Percentiles rank a stretch among this genome's conserved stretches.
Evolutionary conservation across 2,113 vertebrate species (phyloP).

Genomic region (Bubo bubo): DNA sequence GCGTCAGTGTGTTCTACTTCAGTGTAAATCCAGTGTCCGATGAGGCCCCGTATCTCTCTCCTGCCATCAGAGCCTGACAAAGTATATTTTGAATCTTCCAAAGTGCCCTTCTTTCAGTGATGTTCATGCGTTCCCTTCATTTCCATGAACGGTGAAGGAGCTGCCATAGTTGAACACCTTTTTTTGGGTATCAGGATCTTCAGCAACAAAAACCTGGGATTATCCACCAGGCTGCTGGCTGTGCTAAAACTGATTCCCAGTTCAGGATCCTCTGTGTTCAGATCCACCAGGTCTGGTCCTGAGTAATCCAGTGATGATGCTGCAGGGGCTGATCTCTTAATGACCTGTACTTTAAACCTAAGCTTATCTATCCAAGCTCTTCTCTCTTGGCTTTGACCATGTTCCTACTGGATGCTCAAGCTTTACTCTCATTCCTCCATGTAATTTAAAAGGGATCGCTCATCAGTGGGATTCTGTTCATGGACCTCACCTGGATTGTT

Average conservation of each 20-base stretch:
- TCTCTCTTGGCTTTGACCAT: background rate
- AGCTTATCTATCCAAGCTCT: background rate
- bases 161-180: background rate
- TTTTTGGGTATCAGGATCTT: background rate
- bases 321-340: background rate
- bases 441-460: background rate
- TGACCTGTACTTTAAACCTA: background rate
- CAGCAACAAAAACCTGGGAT: background rate
- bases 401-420: background rate
- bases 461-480: background rate
- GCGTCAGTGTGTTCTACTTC: rapidly evolving
- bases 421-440: background rate
- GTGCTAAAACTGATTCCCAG: background rate
- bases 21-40: background rate
- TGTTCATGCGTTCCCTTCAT: background rate
- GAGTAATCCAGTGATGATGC: background rate
- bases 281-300: background rate
- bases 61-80: background rate
- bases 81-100: background rate
- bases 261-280: background rate
- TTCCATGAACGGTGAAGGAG: background rate
- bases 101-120: rapidly evolving
- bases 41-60: background rate
- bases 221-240: background rate
- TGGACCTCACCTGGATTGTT: background rate